A percentile compares a stretch with the other conserved stretches of the same genome.
phyloP scores from a whole-genome alignment of 2,888 invertebrate species.

The Brenthis hecate region DNA sequence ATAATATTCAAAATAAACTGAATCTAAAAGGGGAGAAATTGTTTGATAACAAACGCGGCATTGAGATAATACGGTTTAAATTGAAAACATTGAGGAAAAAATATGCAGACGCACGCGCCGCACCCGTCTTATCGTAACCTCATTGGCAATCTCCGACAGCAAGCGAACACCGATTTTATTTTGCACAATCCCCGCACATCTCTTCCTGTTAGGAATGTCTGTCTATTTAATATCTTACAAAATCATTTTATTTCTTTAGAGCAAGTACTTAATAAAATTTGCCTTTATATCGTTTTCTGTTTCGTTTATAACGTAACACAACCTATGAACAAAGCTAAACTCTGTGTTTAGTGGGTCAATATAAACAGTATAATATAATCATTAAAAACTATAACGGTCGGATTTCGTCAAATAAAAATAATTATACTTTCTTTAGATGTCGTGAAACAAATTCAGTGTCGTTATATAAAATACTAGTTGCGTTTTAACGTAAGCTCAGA shows the following conservation, averaged over 20 bases:
- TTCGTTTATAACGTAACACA: not conserved
- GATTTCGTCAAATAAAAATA: too few species aligned
- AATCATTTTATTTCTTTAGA: too few species aligned
- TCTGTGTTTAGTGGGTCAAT: too few species aligned
- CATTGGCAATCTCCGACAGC: slow-evolving; percentile 54
- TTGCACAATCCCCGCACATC: slow-evolving; percentile 34
- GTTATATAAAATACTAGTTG: not conserved
- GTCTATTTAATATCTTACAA: not conserved
- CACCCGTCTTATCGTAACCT: slow-evolving; percentile 55
- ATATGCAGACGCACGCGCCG: slow-evolving; percentile 65
- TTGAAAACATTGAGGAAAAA: slow-evolving; percentile 59
- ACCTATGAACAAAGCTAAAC: too few species aligned
- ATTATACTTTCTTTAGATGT: too few species aligned
- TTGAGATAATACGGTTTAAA: slow-evolving; percentile 46
- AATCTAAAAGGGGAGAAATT: slow-evolving; percentile 36
- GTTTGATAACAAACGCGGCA: slow-evolving; percentile 46
- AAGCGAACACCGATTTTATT: slow-evolving; percentile 52
- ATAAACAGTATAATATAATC: too few species aligned
- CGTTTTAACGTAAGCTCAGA: not conserved
- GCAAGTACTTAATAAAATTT: too few species aligned
- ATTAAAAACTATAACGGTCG: too few species aligned
- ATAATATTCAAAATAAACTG: slow-evolving; percentile 30
- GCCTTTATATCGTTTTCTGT: not conserved
- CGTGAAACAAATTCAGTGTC: too few species aligned
- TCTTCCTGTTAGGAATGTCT: slow-evolving; percentile 21